Evolutionary conservation across 2,113 vertebrate genomes (phyloP).

Genomic region (Melospiza georgiana): DNA sequence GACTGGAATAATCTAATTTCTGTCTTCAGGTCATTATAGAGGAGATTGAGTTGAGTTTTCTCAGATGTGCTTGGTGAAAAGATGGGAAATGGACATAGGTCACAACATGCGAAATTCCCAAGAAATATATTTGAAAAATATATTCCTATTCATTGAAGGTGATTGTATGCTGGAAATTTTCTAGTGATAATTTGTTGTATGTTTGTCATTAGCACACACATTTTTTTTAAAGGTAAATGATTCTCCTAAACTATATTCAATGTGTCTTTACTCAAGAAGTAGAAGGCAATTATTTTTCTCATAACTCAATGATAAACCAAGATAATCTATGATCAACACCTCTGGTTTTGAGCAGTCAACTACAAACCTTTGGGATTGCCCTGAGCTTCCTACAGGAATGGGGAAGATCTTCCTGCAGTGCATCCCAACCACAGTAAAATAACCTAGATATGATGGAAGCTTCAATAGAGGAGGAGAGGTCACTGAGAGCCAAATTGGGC

Average conservation of each 20-base stretch:
- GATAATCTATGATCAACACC: accelerated
- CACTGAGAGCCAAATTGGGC: neutral
- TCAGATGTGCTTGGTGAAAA: neutral
- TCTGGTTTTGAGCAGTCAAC: neutral
- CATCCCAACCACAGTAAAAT: neutral
- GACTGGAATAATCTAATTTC: neutral
- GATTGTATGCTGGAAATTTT: neutral
- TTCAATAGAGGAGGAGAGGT: neutral
- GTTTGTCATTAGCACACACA: neutral
- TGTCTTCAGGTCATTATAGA: neutral
- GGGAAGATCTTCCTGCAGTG: neutral
- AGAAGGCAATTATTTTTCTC: neutral
- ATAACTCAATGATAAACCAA: neutral
- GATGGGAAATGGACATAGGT: neutral
- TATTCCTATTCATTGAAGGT: accelerated
- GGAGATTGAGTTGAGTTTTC: neutral
- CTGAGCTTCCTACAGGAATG: neutral
- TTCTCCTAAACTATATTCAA: neutral
- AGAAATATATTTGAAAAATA: neutral
- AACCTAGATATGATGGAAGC: neutral
- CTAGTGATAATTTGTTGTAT: neutral
- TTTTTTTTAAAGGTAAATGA: neutral
- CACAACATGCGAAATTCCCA: neutral
- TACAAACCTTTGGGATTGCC: neutral
- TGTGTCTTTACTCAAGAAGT: neutral